These are phyloP conservation scores for Scaptomyza parva DNA, from an alignment of 2,888 invertebrate genomes.

Conservation along the genomic window DNA sequence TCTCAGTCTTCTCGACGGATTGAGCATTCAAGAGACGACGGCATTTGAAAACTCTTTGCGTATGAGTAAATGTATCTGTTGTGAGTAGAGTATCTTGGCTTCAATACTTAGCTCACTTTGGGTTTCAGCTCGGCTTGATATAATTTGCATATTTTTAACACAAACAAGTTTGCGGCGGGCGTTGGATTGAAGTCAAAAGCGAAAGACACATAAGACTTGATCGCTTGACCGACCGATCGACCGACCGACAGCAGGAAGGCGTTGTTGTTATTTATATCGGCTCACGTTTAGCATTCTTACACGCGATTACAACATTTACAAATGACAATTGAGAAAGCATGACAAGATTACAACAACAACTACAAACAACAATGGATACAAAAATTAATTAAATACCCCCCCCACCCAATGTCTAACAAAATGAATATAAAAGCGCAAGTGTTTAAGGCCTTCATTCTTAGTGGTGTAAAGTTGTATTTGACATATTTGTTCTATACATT, in stretches of 20 bases:
- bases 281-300: constrained; percentile 59
- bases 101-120: constrained; percentile 53
- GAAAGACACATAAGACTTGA: constrained; percentile 41
- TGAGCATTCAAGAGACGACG: constrained; percentile 69
- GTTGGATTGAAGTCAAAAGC: constrained; percentile 52
- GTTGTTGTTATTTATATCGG: constrained; percentile 34
- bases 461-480: constrained; percentile 10
- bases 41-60: constrained; percentile 63
- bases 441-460: constrained; percentile 52
- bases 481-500: constrained; percentile 11
- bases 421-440: constrained; percentile 39
- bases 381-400: constrained; percentile 4
- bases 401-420: too few relatives aligned
- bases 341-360: constrained; percentile 32
- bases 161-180: constrained; percentile 67
- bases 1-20: constrained; percentile 46
- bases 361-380: constrained; percentile 34
- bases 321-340: constrained; percentile 39
- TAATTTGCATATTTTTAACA: constrained; percentile 75
- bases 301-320: constrained; percentile 52
- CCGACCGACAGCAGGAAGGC: too few relatives aligned
- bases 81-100: constrained; percentile 50
- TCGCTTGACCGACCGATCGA: constrained; percentile 61
- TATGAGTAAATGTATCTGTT: constrained; percentile 37
- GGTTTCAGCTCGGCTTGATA: constrained; percentile 41